Percentiles rank a stretch among this genome's conserved stretches.
phyloP scores from a whole-genome alignment of 2,797 vertebrate species.

The Cetoscarus ocellatus region DNA sequence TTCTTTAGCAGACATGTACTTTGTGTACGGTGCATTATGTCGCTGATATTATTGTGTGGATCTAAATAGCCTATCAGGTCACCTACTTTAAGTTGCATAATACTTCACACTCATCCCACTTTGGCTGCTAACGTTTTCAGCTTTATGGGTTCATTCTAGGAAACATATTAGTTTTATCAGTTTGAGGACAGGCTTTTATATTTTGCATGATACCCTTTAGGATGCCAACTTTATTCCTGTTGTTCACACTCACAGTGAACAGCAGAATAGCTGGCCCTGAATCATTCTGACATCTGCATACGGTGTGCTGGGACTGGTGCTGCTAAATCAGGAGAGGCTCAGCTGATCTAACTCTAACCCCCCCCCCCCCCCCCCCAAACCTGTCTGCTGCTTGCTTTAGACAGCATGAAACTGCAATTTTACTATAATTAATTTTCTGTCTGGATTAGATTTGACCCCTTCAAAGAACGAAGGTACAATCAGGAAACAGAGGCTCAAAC shows the following conservation, averaged over 20 bases:
- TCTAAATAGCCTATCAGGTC: constrained; percentile 13
- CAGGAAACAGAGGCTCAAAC: constrained; percentile 15
- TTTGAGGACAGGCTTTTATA: constrained; percentile 34
- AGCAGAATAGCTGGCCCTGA: constrained; percentile 64
- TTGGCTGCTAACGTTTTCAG: constrained; percentile 5
- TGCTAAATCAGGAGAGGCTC: constrained; percentile 64
- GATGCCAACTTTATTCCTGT: background rate
- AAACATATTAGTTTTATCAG: constrained; percentile 13
- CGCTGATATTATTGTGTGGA: constrained; percentile 22
- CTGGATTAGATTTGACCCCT: constrained; percentile 14
- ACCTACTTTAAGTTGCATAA: constrained; percentile 24
- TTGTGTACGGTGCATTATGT: background rate
- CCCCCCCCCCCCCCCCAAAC: constrained; percentile 29
- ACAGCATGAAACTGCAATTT: constrained; percentile 15
- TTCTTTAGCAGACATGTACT: background rate
- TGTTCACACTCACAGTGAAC: constrained; percentile 20
- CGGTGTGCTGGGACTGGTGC: constrained; percentile 43
- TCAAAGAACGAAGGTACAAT: constrained; percentile 12
- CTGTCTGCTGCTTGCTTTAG: constrained; percentile 19
- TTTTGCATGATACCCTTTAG: constrained; percentile 17
- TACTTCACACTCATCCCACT: background rate
- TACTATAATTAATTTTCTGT: background rate
- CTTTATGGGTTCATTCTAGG: constrained; percentile 16
- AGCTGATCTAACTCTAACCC: constrained; percentile 41
- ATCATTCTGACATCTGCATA: constrained; percentile 66